Evolutionary conservation across 2,113 vertebrate genomes (phyloP).

Genomic region (Entosphenus tridentatus): DNA sequence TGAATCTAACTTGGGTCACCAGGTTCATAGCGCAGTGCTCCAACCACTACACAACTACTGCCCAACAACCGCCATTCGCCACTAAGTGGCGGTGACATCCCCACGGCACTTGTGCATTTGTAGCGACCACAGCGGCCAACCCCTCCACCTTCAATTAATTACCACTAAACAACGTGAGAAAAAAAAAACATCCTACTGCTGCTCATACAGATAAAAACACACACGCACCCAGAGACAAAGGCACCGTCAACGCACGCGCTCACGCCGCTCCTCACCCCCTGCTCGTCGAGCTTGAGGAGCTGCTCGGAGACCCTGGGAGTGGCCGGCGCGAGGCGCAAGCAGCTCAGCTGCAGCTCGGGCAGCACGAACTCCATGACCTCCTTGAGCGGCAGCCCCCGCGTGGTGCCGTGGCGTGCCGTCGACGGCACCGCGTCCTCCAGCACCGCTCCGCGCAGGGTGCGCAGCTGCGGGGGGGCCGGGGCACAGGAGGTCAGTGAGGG

Average conservation of each 20-base stretch:
- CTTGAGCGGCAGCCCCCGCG: slow-evolving; percentile 46
- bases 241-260: background rate
- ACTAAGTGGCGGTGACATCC: no score
- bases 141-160: no score
- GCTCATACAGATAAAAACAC: background rate
- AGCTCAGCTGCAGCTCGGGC: slow-evolving; percentile 50
- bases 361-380: slow-evolving; percentile 56
- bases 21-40: no score
- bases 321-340: slow-evolving; percentile 42
- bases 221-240: background rate
- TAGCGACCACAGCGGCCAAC: no score
- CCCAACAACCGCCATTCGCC: no score
- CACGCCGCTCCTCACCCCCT: slow-evolving; percentile 34
- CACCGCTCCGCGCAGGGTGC: slow-evolving; percentile 55
- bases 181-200: no score
- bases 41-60: no score
- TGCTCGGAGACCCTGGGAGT: slow-evolving; percentile 62
- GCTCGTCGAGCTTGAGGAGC: slow-evolving; percentile 75
- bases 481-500: background rate
- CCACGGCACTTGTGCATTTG: no score
- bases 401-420: slow-evolving; percentile 36
- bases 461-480: slow-evolving; percentile 23
- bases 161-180: no score
- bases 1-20: no score
- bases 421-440: slow-evolving; percentile 54